A percentile compares a stretch with the other conserved stretches of the same genome.
Evolutionary conservation across 2,888 invertebrate genomes (phyloP).

Genomic region (Nineta flava): DNA sequence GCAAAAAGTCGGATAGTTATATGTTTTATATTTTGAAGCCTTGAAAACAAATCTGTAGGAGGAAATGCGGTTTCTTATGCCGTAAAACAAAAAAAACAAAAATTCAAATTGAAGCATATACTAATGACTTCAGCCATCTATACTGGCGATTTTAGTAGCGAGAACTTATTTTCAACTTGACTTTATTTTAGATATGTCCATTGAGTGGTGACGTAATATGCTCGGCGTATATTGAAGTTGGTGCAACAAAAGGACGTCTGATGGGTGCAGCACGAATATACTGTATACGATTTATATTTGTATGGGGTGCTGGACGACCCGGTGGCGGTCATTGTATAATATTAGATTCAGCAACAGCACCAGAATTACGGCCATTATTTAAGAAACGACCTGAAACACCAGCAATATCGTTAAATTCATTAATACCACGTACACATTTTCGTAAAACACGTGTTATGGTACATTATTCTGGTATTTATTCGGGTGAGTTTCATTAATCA

Average conservation of each 20-base stretch:
- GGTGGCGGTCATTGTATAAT: constrained; percentile 1
- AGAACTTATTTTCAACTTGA: too few relatives aligned
- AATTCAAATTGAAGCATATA: too few relatives aligned
- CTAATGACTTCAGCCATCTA: too few relatives aligned
- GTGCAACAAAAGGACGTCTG: constrained; percentile 20
- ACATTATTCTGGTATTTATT: constrained; percentile 8
- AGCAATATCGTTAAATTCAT: neutral
- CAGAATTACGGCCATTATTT: constrained; percentile 3
- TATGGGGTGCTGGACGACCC: constrained; percentile 4
- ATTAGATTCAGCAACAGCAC: neutral
- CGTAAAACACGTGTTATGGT: constrained; percentile 9
- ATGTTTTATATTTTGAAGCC: constrained; percentile 5
- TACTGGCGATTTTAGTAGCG: too few relatives aligned
- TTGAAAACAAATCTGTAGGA: too few relatives aligned
- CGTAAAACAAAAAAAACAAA: too few relatives aligned
- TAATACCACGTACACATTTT: constrained; percentile 6
- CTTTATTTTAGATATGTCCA: constrained; percentile 28
- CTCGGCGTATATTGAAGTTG: constrained; percentile 28
- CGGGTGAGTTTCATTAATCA: neutral
- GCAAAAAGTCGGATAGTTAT: neutral
- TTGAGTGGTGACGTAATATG: constrained; percentile 27
- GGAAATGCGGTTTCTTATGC: too few relatives aligned
- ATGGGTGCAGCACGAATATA: constrained; percentile 18
- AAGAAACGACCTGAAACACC: neutral
- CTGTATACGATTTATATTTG: constrained; percentile 13